Evolutionary conservation across 23 tunicate genomes (phyloP).

Genomic region (Clavelina lepadiformis): DNA sequence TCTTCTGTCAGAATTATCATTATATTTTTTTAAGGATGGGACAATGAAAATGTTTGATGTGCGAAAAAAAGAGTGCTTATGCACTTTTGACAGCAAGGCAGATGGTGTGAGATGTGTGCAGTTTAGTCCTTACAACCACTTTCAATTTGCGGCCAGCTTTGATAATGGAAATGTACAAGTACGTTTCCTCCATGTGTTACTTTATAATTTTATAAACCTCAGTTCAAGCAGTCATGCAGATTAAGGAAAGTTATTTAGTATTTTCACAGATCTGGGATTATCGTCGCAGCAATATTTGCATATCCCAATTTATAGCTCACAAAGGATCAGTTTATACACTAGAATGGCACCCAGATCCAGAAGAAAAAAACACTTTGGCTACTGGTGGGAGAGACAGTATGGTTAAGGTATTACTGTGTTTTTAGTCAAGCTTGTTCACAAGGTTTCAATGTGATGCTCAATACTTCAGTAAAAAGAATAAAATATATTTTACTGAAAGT

Average conservation of each 20-base stretch:
- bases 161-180: slow-evolving; percentile 83
- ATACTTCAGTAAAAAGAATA: not conserved
- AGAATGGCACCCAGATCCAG: slow-evolving; percentile 86
- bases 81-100: slow-evolving; percentile 35
- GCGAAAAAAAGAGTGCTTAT: slow-evolving; percentile 44
- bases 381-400: slow-evolving; percentile 93
- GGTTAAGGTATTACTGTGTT: slow-evolving; percentile 62
- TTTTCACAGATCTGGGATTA: slow-evolving; percentile 57
- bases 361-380: slow-evolving; percentile 64
- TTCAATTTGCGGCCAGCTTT: slow-evolving; percentile 76
- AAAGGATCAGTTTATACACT: slow-evolving; percentile 77
- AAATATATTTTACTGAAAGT: not conserved
- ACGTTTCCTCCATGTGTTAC: not conserved
- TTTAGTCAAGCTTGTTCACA: not conserved
- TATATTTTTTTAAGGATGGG: slow-evolving; percentile 32
- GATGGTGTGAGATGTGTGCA: slow-evolving; percentile 86
- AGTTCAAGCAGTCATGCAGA: not conserved
- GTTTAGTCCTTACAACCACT: slow-evolving; percentile 56
- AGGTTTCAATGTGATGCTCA: not conserved
- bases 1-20: too few species aligned
- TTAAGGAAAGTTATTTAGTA: slow-evolving; percentile 1
- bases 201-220: not conserved
- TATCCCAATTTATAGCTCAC: slow-evolving; percentile 65
- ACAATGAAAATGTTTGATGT: slow-evolving; percentile 83
- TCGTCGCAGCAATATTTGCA: slow-evolving; percentile 19